Evolutionary conservation across 2,113 vertebrate species (phyloP), one percentile per base, ranked within the genome.

Genomic region (Laterallus jamaicensis): DNA sequence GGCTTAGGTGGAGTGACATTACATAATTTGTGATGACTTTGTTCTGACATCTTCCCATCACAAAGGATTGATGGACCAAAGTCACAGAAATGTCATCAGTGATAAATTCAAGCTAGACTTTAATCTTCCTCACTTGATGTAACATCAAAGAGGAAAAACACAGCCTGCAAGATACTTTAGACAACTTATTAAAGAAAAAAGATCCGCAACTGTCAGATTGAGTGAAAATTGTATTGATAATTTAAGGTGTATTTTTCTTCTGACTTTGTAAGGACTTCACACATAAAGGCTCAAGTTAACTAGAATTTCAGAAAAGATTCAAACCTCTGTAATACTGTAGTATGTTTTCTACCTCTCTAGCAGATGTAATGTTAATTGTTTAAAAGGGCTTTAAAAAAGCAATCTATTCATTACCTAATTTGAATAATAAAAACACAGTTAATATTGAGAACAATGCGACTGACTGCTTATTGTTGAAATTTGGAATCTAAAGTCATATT

Each of bases 61-160:
- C 91, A 71, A 94, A 95, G 91, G 59, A 95, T 90, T 95, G 77
- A 68, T 85, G 62, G 90, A 84, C 74, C 70, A 93, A 85, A 96
- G 95, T 88, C 92, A 97, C 77, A 56, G 93, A 96, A 96, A 93
- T 96, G 95, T 95, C 97, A 95, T 39, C 47, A 25, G 60, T 96
- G 86, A 95, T 94, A 97, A 97, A 95, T 95, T 96, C 82, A 95
- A 83, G 68, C 82, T 86, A 89, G 81, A 70, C 88, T 97, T 93
- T 97, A 96, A 89, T 96, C 95, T 97, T 85, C 63, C 84, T 92
- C 68, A 91, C 85, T 92, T 92, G 50, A 83, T 91, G 73, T 28
- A 95, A 87, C 95, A 88, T 97, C 82, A 95, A 97, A 96, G 89
- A 77, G 82, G 12, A 95, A 86, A 93, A 96, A 94, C 71, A 94